phyloP scores from a whole-genome alignment of 2,113 vertebrate species.

The Lasiurus cinereus region DNA sequence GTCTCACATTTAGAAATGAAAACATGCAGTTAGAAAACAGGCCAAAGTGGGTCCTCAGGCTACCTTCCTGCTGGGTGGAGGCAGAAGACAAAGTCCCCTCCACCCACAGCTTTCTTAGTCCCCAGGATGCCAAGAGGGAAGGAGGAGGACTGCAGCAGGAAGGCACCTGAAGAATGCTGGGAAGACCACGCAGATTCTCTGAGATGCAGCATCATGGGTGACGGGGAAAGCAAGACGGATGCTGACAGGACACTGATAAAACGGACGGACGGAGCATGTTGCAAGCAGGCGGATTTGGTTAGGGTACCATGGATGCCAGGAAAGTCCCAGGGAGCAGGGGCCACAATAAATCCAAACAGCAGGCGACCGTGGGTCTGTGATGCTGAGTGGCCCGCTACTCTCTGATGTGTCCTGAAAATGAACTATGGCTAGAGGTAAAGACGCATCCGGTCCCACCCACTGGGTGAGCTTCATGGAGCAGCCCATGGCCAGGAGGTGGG shows the following conservation, averaged over 20 bases:
- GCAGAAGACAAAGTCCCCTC: too few species aligned
- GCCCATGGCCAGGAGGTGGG: fast-evolving
- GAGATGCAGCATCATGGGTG: fast-evolving
- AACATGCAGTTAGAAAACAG: neutral
- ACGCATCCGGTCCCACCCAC: fast-evolving
- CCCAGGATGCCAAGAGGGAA: neutral
- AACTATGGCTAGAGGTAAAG: neutral
- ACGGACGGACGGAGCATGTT: fast-evolving
- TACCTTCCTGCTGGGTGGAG: neutral
- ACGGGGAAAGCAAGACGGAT: neutral
- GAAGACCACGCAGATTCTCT: neutral
- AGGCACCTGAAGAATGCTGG: too few species aligned
- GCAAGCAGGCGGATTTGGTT: fast-evolving
- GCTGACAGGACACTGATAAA: neutral
- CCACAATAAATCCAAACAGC: too few species aligned
- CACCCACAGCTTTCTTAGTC: neutral
- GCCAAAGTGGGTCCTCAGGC: fast-evolving
- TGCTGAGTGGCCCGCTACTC: fast-evolving
- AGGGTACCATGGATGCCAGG: fast-evolving
- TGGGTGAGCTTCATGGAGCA: fast-evolving
- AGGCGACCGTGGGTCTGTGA: fast-evolving
- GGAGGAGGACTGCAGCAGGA: neutral
- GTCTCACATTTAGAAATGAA: neutral
- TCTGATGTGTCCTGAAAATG: neutral
- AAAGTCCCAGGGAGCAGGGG: fast-evolving